A percentile compares a stretch with the other conserved stretches of the same genome.
Evolutionary conservation across 1,140 invertebrate species (phyloP).

Genomic region (Eciton burchellii): DNA sequence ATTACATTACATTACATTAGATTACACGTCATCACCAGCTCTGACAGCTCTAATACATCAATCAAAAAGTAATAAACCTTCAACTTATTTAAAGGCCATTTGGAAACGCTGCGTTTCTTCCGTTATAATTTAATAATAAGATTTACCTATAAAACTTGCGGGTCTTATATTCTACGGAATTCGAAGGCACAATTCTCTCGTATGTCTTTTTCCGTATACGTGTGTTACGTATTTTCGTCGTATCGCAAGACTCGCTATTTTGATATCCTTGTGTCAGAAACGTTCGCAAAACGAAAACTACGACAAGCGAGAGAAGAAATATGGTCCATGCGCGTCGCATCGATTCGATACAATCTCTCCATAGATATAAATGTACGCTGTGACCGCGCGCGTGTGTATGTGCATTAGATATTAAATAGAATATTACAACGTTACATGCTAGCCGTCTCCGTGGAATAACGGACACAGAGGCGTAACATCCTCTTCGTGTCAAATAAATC

Average conservation of each 20-base stretch:
- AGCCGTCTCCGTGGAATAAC: constrained; percentile 73
- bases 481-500: constrained; percentile 62
- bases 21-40: constrained; percentile 32
- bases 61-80: constrained; percentile 58
- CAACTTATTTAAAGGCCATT: constrained; percentile 65
- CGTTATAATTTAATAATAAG: constrained; percentile 71
- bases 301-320: not conserved
- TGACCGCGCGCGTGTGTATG: too few relatives aligned
- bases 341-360: not conserved
- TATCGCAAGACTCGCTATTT: not conserved
- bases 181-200: constrained; percentile 73
- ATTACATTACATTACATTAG: constrained; percentile 61
- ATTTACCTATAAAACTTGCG: constrained; percentile 60
- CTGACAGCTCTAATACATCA: constrained; percentile 32
- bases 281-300: not conserved
- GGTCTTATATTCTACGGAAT: constrained; percentile 64
- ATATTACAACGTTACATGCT: constrained; percentile 78
- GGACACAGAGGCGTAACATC: constrained; percentile 70
- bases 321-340: not conserved
- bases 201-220: constrained; percentile 13
- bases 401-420: constrained; percentile 69
- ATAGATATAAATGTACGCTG: not conserved
- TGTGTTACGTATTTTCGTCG: not conserved
- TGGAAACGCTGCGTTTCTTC: constrained; percentile 69
- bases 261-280: not conserved